Evolutionary conservation across 2,113 vertebrate species (phyloP).

Genomic region (Melanerpes aurifrons): DNA sequence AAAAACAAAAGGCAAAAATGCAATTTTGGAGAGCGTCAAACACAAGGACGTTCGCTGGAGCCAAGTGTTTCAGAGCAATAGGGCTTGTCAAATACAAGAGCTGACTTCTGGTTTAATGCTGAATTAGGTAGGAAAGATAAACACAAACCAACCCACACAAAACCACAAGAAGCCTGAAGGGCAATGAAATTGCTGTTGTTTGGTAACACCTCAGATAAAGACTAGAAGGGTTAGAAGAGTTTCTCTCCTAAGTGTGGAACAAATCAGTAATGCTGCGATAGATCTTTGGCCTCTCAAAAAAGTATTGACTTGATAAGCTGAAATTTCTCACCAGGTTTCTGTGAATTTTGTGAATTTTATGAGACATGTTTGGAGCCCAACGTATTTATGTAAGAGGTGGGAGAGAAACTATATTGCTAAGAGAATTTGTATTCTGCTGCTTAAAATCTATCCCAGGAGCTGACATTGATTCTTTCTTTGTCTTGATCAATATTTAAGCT

Average conservation of each 20-base stretch:
- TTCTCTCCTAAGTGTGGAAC: neutral
- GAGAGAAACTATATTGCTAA: neutral
- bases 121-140: neutral
- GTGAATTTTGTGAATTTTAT: neutral
- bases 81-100: neutral
- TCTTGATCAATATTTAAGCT: slow-evolving; percentile 18
- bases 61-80: neutral
- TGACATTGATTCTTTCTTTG: neutral
- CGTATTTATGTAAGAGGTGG: neutral
- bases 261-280: neutral
- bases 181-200: neutral
- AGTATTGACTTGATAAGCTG: neutral
- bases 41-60: neutral
- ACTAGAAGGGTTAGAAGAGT: neutral
- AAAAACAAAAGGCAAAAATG: neutral
- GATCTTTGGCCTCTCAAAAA: neutral
- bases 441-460: neutral
- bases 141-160: neutral
- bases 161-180: neutral
- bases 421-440: neutral
- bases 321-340: neutral
- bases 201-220: neutral
- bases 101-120: neutral
- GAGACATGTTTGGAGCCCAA: neutral
- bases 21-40: neutral